phyloP scores from a whole-genome alignment of 2,888 invertebrate species.

The Tipula vernalis region DNA sequence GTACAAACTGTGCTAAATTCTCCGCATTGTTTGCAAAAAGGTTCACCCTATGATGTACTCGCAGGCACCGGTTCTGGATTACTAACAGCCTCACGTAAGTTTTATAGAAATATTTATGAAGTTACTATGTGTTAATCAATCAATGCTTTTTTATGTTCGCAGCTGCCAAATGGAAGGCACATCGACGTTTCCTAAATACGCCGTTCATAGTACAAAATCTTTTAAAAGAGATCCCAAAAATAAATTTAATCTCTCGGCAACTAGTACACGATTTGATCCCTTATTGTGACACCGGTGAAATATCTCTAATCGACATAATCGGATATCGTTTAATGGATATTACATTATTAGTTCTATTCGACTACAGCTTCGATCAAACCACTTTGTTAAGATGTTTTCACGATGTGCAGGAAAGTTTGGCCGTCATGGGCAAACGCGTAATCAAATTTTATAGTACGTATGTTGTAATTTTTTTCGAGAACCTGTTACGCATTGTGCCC shows the following conservation, averaged over 20 bases:
- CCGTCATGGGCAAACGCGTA: background rate
- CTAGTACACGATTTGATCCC: background rate
- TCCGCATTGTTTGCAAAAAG: background rate
- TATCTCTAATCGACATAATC: background rate
- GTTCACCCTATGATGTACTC: background rate
- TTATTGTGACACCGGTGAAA: background rate
- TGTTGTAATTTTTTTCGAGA: background rate
- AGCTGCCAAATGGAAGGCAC: background rate
- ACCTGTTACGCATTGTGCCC: background rate
- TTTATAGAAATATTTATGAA: background rate
- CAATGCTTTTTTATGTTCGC: background rate
- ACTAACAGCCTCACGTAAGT: background rate
- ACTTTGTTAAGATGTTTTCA: background rate
- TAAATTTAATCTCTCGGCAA: background rate
- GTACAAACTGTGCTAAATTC: background rate
- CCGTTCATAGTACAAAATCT: background rate
- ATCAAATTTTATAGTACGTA: background rate
- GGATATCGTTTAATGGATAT: background rate
- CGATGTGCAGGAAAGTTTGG: background rate
- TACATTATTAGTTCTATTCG: background rate
- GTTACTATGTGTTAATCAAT: background rate
- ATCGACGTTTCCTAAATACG: background rate
- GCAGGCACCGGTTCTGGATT: background rate
- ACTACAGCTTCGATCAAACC: background rate
- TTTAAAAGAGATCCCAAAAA: background rate